These are phyloP conservation scores for Paracentrotus lividus DNA, from an alignment of 53 echinoderm and acorn worm species.

Conservation along the genomic window DNA sequence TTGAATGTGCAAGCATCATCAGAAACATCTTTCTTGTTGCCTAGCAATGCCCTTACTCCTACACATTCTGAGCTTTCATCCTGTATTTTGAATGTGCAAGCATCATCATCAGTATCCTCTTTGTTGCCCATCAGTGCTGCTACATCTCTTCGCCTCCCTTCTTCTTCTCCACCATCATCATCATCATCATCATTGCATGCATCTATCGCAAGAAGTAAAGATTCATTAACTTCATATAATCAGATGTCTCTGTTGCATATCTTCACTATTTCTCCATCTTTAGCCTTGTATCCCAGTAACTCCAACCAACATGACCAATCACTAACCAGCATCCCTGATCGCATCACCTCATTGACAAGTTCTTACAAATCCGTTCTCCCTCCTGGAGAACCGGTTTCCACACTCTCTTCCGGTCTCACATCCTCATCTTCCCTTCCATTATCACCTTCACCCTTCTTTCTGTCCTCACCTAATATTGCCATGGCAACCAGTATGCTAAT, in stretches of 20 bases:
- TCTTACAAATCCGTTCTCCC: neutral
- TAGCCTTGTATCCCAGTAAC: neutral
- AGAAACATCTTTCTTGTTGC: neutral
- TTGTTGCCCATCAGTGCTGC: neutral
- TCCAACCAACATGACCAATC: neutral
- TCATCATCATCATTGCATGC: neutral
- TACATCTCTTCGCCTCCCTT: neutral
- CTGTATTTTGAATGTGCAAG: too few relatives aligned
- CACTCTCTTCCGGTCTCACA: neutral
- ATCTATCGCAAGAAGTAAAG: neutral
- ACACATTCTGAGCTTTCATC: neutral
- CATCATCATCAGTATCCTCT: neutral
- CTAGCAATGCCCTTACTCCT: neutral
- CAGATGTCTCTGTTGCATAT: neutral
- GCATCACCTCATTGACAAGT: neutral
- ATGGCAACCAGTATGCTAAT: constrained; percentile 12
- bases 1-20: neutral
- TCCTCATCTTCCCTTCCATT: neutral
- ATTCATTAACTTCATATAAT: neutral
- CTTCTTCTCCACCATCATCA: too few relatives aligned
- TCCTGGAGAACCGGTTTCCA: constrained; percentile 3
- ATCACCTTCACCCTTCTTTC: neutral
- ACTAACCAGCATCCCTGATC: neutral
- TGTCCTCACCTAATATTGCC: neutral
- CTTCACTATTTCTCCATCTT: neutral